Conservation (phyloP, 1,140 invertebrate genomes). For the Glossosoma conforme region DNA sequence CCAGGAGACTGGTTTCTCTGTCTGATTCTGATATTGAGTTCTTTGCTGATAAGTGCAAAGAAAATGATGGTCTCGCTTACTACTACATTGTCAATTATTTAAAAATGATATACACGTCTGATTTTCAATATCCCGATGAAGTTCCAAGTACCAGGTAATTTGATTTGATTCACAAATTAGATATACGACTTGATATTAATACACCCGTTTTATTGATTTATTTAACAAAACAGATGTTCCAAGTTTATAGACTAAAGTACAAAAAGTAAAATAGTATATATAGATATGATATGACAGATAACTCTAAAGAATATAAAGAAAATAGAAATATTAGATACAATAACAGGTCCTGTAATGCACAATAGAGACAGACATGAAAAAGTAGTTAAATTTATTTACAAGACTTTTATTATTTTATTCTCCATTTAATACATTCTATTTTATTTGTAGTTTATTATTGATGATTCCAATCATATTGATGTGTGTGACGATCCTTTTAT, state of each 20-base stretch:
- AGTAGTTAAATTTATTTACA: too few relatives aligned
- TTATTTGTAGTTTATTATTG: too few relatives aligned
- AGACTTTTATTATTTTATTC: too few relatives aligned
- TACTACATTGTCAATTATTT: conserved; percentile 17
- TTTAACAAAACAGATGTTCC: background rate
- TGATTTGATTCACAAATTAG: background rate
- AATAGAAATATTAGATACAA: too few relatives aligned
- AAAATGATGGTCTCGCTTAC: conserved; percentile 15
- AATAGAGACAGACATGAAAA: too few relatives aligned
- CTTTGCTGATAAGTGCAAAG: conserved; percentile 7
- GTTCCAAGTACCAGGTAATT: background rate
- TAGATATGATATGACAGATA: background rate
- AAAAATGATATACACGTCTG: conserved; percentile 6
- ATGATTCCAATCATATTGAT: too few relatives aligned
- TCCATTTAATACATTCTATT: too few relatives aligned
- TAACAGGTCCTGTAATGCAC: too few relatives aligned
- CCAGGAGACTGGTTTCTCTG: conserved; percentile 12
- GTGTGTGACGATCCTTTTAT: too few relatives aligned
- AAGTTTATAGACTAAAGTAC: background rate
- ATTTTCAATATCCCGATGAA: background rate
- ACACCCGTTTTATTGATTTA: conserved; percentile 6
- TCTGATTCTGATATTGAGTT: conserved; percentile 15
- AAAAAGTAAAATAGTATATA: background rate
- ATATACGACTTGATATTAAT: background rate
- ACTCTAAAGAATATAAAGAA: too few relatives aligned